Percentiles rank a stretch among this genome's conserved stretches.
These are phyloP conservation scores for Ceraclea dissimilis DNA, from an alignment of 2,888 invertebrate species.

Conservation along the genomic window DNA sequence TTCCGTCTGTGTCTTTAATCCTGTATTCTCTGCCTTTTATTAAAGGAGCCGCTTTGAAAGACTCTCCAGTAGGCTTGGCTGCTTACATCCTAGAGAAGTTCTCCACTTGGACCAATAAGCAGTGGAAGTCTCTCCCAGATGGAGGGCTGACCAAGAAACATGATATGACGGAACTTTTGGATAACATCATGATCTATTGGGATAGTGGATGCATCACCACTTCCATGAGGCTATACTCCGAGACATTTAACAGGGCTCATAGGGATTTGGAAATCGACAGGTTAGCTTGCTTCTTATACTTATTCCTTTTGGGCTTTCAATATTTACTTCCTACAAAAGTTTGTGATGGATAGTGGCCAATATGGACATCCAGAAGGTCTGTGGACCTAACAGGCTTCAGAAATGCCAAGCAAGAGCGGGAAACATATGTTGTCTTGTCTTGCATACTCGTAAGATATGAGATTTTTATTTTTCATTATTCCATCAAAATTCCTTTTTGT, in stretches of 20 bases:
- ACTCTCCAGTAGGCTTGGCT: constrained; percentile 63
- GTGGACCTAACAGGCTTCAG: no score
- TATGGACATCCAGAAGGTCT: no score
- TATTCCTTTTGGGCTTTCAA: no score
- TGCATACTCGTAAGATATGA: no score
- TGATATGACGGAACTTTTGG: constrained; percentile 56
- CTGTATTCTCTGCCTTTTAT: no score
- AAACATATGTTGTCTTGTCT: no score
- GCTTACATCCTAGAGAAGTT: constrained; percentile 70
- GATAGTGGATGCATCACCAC: constrained; percentile 62
- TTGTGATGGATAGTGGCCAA: no score
- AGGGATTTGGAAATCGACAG: constrained; percentile 31
- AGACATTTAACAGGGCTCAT: constrained; percentile 4
- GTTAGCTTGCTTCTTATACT: constrained; percentile 33
- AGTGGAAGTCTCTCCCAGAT: constrained; percentile 43
- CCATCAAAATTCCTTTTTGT: no score
- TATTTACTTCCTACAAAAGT: no score
- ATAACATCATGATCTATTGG: constrained; percentile 79
- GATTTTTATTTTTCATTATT: no score
- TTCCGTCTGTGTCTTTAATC: no score
- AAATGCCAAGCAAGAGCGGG: no score
- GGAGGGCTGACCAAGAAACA: constrained; percentile 54
- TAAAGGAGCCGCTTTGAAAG: constrained; percentile 52
- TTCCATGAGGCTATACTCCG: constrained; percentile 58
- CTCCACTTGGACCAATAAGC: constrained; percentile 54